A percentile compares a stretch with the other conserved stretches of the same genome.
phyloP scores from a whole-genome alignment of 1,140 invertebrate species.

The Conopomorpha cramerella region DNA sequence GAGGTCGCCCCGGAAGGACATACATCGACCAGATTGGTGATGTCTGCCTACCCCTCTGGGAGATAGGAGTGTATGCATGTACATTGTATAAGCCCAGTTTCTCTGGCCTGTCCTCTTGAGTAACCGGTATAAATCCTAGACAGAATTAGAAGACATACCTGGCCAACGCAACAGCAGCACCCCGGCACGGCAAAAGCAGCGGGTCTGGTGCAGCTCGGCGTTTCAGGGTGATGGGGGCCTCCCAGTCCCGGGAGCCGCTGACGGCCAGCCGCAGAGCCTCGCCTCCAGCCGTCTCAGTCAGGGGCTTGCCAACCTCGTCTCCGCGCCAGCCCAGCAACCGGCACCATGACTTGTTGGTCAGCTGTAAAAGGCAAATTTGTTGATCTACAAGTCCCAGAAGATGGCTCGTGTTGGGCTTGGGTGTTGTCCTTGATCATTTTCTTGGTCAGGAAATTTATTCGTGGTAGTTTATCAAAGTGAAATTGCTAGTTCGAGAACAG shows the following conservation, averaged over 20 bases:
- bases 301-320: constrained; percentile 76
- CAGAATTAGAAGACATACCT: constrained; percentile 18
- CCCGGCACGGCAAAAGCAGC: constrained; percentile 78
- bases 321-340: constrained; percentile 75
- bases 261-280: constrained; percentile 64
- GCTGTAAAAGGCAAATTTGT: constrained; percentile 66
- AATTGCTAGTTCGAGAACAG: no score
- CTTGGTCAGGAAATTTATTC: no score
- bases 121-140: neutral
- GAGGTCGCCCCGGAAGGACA: neutral
- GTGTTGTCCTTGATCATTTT: no score
- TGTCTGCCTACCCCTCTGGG: neutral
- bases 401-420: no score
- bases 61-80: no score
- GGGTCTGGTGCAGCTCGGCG: constrained; percentile 77
- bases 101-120: no score
- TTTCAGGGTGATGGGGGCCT: constrained; percentile 80
- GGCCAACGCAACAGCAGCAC: constrained; percentile 67
- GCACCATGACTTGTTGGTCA: constrained; percentile 80
- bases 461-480: no score
- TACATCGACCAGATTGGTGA: neutral
- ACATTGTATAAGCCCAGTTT: no score
- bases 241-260: constrained; percentile 79
- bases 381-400: no score
- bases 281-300: constrained; percentile 52